Base-by-base conservation (phyloP, 2,113 vertebrate genomes). In the Protobothrops mucrosquamatus region DNA sequence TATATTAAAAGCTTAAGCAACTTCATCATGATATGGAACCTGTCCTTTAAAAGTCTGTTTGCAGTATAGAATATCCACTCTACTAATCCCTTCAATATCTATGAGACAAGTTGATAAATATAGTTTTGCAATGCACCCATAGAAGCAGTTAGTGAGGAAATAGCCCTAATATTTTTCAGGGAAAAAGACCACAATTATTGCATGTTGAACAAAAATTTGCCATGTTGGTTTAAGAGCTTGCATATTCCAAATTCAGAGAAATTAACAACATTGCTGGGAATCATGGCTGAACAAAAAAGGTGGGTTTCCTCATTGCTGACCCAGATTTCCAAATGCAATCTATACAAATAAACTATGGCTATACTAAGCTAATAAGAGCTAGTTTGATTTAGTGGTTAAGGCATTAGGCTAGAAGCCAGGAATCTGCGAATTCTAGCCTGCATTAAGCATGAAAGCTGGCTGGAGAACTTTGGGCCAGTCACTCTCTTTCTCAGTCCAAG, bases 11-110 rank as follows among this genome's bases (percentile, higher is more conserved):
- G n/a, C 55, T 59, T 93, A 87, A 93, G 91, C 18, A 96, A 96
- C 86, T 95, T 94, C 90, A 89, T 95, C 92, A 92, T 90, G 91
- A 96, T 91, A 95, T 69, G 55, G 94, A 91, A 95, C 86, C 34
- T 57, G 55, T 14, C 92, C 95, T 92, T 94, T 92, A 54, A 93
- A 92, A 94, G 88, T 6, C 20, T 81, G 18, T 95, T 95, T 91
- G 89, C 43, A 61, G 92, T 91, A 94, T 90, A 91, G 93, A 96
- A 95, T 91, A 61, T 48, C 81, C 85, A 89, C 81, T 61, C 69
- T 87, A 23, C 91, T 89, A 96, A 95, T 95, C 90, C 88, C 88
- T 81, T 26, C 57, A 87, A 48, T 7, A 26, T 23, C 29, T 29
- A 91, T 29, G 54, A 26, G 69, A 93, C 91, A 93, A 26, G 43